Conservation (phyloP, 2,113 vertebrate species). For the Melanocharis versteri region DNA sequence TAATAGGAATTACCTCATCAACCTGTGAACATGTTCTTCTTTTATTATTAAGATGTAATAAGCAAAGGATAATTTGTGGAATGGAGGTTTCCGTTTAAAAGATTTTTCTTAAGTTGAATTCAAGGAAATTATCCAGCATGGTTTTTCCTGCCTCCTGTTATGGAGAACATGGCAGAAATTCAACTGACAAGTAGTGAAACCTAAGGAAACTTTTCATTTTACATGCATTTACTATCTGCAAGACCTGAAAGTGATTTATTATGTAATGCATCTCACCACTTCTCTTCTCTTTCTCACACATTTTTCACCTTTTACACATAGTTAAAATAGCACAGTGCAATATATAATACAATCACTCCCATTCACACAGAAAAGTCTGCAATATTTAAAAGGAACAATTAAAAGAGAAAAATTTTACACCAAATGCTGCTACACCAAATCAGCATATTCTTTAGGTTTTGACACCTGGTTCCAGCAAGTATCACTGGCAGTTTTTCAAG, state of each 20-base stretch:
- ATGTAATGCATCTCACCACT: neutral
- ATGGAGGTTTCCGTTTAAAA: neutral
- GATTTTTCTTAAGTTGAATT: neutral
- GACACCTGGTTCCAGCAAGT: neutral
- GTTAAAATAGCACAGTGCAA: neutral
- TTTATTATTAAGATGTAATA: neutral
- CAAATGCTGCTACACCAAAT: neutral
- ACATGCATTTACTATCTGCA: neutral
- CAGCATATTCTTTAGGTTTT: neutral
- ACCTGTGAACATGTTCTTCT: constrained; percentile 2
- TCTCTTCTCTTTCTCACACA: neutral
- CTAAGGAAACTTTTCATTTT: neutral
- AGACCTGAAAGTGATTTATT: neutral
- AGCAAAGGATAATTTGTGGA: neutral
- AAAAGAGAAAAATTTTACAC: neutral
- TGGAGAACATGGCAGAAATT: neutral
- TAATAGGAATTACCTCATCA: constrained; percentile 62
- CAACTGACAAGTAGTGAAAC: neutral
- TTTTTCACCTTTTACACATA: neutral
- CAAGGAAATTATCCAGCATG: neutral
- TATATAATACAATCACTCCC: neutral
- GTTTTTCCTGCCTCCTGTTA: neutral
- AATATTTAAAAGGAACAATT: neutral
- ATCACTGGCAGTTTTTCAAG: neutral
- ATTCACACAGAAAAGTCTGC: neutral